Percentiles rank a stretch among this genome's conserved stretches.
These are phyloP conservation scores for Neocrepidodera transversa DNA, from an alignment of 2,888 invertebrate species.

Conservation along the genomic window DNA sequence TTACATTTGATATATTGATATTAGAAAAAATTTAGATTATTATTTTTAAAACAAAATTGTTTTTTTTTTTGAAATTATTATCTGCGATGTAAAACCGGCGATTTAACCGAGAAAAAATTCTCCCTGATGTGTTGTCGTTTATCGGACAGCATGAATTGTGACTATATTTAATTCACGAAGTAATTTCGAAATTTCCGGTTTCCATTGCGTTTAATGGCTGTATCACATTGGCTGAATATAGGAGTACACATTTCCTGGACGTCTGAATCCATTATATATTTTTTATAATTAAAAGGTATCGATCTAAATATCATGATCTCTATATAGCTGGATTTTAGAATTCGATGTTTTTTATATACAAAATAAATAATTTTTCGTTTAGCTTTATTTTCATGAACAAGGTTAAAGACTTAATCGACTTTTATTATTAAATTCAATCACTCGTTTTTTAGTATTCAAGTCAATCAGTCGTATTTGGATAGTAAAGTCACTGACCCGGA, in stretches of 20 bases:
- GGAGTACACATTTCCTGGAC: constrained; percentile 31
- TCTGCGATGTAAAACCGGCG: neutral
- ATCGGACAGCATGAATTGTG: constrained; percentile 33
- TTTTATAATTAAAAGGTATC: constrained; percentile 30
- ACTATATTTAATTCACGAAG: constrained; percentile 42
- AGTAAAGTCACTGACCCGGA: no score
- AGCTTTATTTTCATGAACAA: no score
- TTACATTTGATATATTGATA: no score
- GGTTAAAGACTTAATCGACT: no score
- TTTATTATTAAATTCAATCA: no score
- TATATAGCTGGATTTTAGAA: constrained; percentile 1
- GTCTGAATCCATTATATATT: constrained; percentile 28
- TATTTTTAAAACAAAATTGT: no score
- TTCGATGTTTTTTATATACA: neutral
- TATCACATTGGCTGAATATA: constrained; percentile 32
- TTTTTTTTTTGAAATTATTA: no score
- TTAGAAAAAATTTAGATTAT: no score
- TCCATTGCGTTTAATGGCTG: constrained; percentile 45
- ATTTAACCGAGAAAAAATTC: constrained; percentile 15
- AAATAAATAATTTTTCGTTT: no score
- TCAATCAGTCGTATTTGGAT: no score
- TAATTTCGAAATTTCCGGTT: constrained; percentile 46
- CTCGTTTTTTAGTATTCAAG: no score
- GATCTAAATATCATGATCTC: constrained; percentile 19
- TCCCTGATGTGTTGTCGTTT: constrained; percentile 31